phyloP scores from a whole-genome alignment of 2,888 invertebrate genomes.

The Cephus rjabovi region DNA sequence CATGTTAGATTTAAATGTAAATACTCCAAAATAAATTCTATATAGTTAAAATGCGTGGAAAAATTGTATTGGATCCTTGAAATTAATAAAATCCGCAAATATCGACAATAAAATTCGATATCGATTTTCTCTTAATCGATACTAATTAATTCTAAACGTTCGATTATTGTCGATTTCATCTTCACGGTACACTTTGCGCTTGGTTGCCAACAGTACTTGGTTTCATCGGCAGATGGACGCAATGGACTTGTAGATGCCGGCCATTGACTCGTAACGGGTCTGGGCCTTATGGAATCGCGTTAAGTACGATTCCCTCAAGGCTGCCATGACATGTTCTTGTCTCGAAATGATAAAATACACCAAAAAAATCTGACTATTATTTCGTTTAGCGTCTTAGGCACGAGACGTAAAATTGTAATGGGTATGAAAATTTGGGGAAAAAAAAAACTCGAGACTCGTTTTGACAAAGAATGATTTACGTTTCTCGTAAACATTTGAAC shows the following conservation, averaged over 20 bases:
- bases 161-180: not conserved
- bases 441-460: not conserved
- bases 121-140: not conserved
- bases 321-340: not conserved
- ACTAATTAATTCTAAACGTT: not conserved
- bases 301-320: not conserved
- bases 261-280: constrained; percentile 61
- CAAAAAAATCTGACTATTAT: not conserved
- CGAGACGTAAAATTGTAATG: not conserved
- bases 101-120: not conserved
- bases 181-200: not conserved
- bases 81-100: not conserved
- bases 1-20: not conserved
- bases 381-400: not conserved
- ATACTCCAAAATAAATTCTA: not conserved
- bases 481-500: not conserved
- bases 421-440: not conserved
- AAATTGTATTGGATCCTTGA: not conserved
- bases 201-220: not conserved
- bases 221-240: constrained; percentile 48
- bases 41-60: not conserved
- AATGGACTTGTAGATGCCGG: constrained; percentile 42
- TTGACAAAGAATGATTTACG: not conserved
- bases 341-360: not conserved
- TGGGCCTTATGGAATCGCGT: constrained; percentile 36